These are phyloP conservation scores for Conistra vaccinii DNA, from an alignment of 2,888 invertebrate genomes.

Conservation along the genomic window DNA sequence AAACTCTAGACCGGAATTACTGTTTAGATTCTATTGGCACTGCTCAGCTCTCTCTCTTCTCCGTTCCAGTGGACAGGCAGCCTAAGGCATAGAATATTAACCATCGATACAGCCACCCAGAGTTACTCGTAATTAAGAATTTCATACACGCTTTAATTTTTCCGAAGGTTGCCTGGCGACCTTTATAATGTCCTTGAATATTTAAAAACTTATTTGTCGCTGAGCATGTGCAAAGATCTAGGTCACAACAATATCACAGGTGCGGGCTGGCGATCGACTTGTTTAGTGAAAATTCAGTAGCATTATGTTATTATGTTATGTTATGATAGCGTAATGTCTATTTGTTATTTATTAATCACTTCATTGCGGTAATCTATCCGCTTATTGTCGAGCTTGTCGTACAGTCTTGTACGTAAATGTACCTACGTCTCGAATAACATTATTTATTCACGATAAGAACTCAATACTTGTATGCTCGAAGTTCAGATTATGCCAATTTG, in stretches of 20 bases:
- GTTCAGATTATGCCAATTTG: conserved; percentile 46
- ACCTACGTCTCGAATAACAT: conserved; percentile 65
- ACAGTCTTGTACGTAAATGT: conserved; percentile 46
- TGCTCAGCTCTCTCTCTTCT: too few species aligned
- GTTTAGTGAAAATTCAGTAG: conserved; percentile 37
- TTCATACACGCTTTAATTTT: conserved; percentile 50
- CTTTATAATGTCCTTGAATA: conserved; percentile 63
- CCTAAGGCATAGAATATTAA: conserved; percentile 11
- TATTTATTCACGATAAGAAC: conserved; percentile 71
- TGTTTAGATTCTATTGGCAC: too few species aligned
- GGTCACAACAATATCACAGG: conserved; percentile 53
- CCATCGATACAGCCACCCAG: conserved; percentile 1
- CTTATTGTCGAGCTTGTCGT: conserved; percentile 48
- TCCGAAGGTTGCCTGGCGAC: conserved; percentile 53
- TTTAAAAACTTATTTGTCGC: conserved; percentile 59
- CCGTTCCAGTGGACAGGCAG: too few species aligned
- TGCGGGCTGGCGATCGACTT: conserved; percentile 46
- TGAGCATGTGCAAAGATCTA: conserved; percentile 59
- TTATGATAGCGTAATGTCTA: conserved; percentile 38
- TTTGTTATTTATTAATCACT: conserved; percentile 60
- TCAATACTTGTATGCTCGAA: conserved; percentile 53
- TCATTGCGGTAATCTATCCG: conserved; percentile 57
- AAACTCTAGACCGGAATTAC: too few species aligned
- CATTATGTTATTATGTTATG: background rate
- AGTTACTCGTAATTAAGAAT: conserved; percentile 43